Percentiles rank a stretch among this genome's conserved stretches.
Evolutionary conservation across 2,113 vertebrate genomes (phyloP).

Genomic region (Lepus europaeus): DNA sequence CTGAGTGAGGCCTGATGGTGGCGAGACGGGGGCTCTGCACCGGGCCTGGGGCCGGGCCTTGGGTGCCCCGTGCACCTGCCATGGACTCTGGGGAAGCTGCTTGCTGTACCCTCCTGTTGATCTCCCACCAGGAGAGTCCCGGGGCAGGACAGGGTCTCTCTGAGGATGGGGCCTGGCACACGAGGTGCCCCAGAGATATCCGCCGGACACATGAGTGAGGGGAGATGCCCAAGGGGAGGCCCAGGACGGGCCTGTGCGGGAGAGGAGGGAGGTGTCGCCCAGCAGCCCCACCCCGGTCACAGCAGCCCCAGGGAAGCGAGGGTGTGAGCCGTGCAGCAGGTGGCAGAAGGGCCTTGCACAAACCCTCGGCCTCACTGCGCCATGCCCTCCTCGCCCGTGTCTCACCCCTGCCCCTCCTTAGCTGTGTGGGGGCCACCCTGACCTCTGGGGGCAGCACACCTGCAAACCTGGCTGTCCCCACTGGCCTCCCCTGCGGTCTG

Average conservation of each 20-base stretch:
- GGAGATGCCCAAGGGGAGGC: neutral
- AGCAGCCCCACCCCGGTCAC: neutral
- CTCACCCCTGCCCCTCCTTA: neutral
- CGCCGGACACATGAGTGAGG: neutral
- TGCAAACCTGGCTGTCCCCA: neutral
- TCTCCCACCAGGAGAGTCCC: neutral
- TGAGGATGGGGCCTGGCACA: neutral
- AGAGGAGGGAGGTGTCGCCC: neutral
- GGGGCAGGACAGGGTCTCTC: neutral
- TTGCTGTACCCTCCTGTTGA: no score
- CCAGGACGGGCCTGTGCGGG: neutral
- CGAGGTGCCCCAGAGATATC: neutral
- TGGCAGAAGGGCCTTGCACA: neutral
- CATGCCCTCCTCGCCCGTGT: neutral
- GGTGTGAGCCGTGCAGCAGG: neutral
- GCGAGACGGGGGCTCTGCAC: no score
- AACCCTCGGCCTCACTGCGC: fast-evolving
- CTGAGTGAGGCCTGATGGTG: no score
- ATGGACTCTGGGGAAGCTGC: no score
- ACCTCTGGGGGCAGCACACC: neutral
- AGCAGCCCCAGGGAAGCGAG: neutral
- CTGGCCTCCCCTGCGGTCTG: no score
- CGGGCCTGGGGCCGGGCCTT: no score
- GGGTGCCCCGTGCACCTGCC: no score
- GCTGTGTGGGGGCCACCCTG: neutral